Percentiles rank a stretch among this genome's conserved stretches.
These are phyloP conservation scores for Trachurus trachurus DNA, from an alignment of 2,797 vertebrate genomes.

Conservation along the genomic window DNA sequence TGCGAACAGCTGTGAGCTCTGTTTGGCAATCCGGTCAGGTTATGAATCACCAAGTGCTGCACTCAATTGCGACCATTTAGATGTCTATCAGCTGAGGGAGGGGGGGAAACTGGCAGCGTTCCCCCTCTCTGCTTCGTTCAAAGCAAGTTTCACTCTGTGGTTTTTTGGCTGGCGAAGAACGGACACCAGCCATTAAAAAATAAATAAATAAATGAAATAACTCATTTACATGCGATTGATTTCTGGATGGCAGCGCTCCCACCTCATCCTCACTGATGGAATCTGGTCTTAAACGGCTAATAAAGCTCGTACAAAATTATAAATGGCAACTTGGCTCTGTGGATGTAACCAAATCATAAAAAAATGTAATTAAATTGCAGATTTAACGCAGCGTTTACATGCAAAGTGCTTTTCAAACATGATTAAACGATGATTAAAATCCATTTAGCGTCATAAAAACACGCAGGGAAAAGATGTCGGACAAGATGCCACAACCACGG, in stretches of 20 bases:
- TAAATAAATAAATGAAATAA: background rate
- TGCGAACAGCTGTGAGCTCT: slow-evolving; percentile 61
- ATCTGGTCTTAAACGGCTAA: slow-evolving; percentile 1
- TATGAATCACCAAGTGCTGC: slow-evolving; percentile 55
- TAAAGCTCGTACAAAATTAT: background rate
- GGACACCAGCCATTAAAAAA: background rate
- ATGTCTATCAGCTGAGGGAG: slow-evolving; percentile 17
- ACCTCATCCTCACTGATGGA: slow-evolving; percentile 5
- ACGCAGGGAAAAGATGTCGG: background rate
- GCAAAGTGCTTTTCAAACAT: background rate
- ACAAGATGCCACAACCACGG: background rate
- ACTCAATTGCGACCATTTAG: slow-evolving; percentile 42
- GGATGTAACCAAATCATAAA: background rate
- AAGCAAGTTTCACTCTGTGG: slow-evolving; percentile 22
- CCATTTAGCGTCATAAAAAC: background rate
- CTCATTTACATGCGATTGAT: slow-evolving; percentile 11
- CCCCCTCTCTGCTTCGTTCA: slow-evolving; percentile 14
- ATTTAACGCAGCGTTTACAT: background rate
- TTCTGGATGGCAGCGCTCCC: background rate
- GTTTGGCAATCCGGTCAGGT: slow-evolving; percentile 56
- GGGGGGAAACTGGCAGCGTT: slow-evolving; percentile 5
- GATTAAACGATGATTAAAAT: slow-evolving; percentile 5
- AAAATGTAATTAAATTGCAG: background rate
- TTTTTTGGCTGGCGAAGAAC: background rate
- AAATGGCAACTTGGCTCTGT: background rate